These are phyloP conservation scores for Stomatorhinus ivindoensis DNA, from an alignment of 2,113 vertebrate genomes.

Conservation along the genomic window DNA sequence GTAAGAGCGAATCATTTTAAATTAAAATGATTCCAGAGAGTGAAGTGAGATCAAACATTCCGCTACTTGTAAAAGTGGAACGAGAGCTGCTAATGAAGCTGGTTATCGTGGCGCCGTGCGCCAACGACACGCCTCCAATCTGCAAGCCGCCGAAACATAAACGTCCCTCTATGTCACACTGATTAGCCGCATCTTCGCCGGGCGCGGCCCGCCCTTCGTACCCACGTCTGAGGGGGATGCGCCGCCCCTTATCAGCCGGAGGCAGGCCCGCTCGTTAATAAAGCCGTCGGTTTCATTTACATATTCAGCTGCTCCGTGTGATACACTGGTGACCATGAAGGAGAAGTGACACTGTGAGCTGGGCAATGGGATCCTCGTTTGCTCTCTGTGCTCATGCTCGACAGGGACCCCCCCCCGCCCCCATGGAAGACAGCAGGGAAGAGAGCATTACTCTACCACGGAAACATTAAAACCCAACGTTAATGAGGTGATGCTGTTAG, in stretches of 20 bases:
- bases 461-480: background rate
- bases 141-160: constrained; percentile 28
- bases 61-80: constrained; percentile 30
- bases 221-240: background rate
- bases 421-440: background rate
- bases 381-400: background rate
- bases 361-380: background rate
- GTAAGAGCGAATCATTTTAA: background rate
- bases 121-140: constrained; percentile 46
- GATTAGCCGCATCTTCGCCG: constrained; percentile 28
- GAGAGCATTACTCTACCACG: constrained; percentile 34
- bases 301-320: constrained; percentile 35
- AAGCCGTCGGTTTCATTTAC: constrained; percentile 50
- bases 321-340: constrained; percentile 21
- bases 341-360: background rate
- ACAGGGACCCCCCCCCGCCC: background rate
- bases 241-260: constrained; percentile 56
- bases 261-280: constrained; percentile 54
- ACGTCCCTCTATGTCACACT: constrained; percentile 30
- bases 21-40: background rate
- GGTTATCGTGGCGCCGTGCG: constrained; percentile 25
- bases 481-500: background rate
- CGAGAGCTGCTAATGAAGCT: constrained; percentile 39
- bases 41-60: constrained; percentile 17
- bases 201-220: constrained; percentile 21